Evolutionary conservation across 2,888 invertebrate species (phyloP), one percentile per base, ranked within the genome.

Genomic region (Eupithecia centaureata): DNA sequence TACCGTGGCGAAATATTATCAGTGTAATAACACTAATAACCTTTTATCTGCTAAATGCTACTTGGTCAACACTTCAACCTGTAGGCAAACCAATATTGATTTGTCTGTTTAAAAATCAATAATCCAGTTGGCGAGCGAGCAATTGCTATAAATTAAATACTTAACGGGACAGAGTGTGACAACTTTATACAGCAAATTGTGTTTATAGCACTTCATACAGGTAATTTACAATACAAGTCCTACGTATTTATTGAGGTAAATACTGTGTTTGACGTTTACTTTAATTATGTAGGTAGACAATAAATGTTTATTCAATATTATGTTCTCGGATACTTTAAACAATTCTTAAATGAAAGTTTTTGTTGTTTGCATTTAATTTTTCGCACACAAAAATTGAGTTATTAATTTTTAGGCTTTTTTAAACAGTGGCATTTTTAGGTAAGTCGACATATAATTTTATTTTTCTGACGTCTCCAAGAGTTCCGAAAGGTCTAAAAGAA

Each of bases 151-250:
- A 68, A 70, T 71, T 63, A 71, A 64, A 64, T n/a, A 65, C 54
- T 56, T 62, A 52, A 62, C 54, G 63, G 62, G 63, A 35, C 42
- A 52, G 51, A 70, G 61, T 71, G 71, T 71, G 70, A 68, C 73
- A 71, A 70, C 69, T 71, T 71, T 68, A 71, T 71, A 73, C 61
- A 67, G 69, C 67, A 68, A 74, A 70, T 68, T 67, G 68, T 68
- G 52, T 66, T 65, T 58, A 68, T 56, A 67, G 65, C 62, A 70
- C 60, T 69, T 69, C 56, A 42, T 70, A 57, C 61, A 63, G 60
- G 66, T 66, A 57, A 65, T 69, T 65, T 42, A 10, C 61, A 64
- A 63, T 61, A 70, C 70, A 60, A 65, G 68, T 65, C 70, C 54
- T 67, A 61, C 62, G 63, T 51, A 66, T 67, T 60, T 61, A 69